A percentile compares a stretch with the other conserved stretches of the same genome.
These are phyloP conservation scores for Onychostoma macrolepis DNA, from an alignment of 2,113 vertebrate genomes.

Conservation along the genomic window DNA sequence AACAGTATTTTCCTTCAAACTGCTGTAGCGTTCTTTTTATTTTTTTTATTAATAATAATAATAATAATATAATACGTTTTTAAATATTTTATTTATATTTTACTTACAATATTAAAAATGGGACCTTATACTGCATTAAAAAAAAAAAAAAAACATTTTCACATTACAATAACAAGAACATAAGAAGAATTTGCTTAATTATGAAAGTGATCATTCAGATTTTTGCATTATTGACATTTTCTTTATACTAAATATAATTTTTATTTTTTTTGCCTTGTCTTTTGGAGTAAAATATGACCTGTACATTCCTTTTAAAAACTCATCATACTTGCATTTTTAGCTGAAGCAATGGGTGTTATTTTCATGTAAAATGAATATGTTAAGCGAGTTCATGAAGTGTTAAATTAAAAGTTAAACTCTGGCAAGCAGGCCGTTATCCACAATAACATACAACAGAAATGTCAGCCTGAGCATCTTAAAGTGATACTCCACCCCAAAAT, in stretches of 20 bases:
- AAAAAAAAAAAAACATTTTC: not conserved
- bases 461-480: not conserved
- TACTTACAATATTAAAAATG: not conserved
- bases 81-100: too few relatives aligned
- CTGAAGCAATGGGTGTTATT: not conserved
- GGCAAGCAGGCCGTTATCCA: not conserved
- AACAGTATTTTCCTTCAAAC: too few relatives aligned
- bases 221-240: too few relatives aligned
- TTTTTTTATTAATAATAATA: too few relatives aligned
- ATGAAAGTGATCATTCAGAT: too few relatives aligned
- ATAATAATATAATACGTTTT: too few relatives aligned
- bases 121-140: not conserved
- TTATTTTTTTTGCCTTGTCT: not conserved
- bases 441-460: constrained; percentile 9
- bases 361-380: not conserved
- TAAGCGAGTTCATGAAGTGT: not conserved
- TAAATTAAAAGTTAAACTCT: not conserved
- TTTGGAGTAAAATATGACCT: not conserved
- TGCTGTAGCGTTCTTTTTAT: too few relatives aligned
- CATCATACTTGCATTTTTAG: not conserved
- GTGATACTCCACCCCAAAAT: too few relatives aligned
- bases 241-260: not conserved
- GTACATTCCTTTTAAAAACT: not conserved
- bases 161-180: not conserved
- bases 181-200: not conserved